These are phyloP conservation scores for Agelas oroides DNA, from an alignment of 37 sponge, comb jelly and placozoan genomes.

Conservation along the genomic window DNA sequence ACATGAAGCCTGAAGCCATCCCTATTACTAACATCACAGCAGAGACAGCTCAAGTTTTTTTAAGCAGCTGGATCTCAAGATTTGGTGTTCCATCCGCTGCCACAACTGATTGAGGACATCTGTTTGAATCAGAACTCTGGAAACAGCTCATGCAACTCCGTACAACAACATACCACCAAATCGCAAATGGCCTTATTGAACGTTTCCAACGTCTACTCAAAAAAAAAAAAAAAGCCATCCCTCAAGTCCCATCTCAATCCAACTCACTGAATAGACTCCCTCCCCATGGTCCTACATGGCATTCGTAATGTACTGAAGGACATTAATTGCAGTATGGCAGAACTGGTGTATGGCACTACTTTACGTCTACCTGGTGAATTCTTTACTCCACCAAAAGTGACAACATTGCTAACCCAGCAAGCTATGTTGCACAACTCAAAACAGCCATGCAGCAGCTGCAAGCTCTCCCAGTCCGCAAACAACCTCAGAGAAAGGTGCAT, in stretches of 20 bases:
- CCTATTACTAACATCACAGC: slow-evolving; percentile 53
- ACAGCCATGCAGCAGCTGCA: neutral
- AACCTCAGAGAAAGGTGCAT: neutral
- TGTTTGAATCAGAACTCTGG: slow-evolving; percentile 53
- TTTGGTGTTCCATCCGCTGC: slow-evolving; percentile 50
- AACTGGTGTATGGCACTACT: slow-evolving; percentile 22
- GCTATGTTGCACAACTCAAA: neutral
- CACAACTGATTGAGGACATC: slow-evolving; percentile 50
- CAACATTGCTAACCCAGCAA: neutral
- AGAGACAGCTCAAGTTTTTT: slow-evolving; percentile 38
- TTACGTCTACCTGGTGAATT: slow-evolving; percentile 57
- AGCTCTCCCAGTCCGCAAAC: neutral
- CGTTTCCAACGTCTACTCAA: slow-evolving; percentile 53
- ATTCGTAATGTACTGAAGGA: slow-evolving; percentile 43
- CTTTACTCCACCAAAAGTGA: neutral
- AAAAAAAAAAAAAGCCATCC: too few species aligned
- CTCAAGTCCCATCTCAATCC: slow-evolving; percentile 35
- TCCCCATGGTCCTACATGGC: slow-evolving; percentile 47
- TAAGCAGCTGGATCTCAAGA: slow-evolving; percentile 37
- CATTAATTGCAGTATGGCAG: slow-evolving; percentile 47
- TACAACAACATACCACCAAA: slow-evolving; percentile 54
- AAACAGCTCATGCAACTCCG: slow-evolving; percentile 27
- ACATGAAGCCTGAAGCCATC: slow-evolving; percentile 61
- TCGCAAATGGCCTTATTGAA: slow-evolving; percentile 50
- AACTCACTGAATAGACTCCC: slow-evolving; percentile 27